phyloP scores from a whole-genome alignment of 1,140 invertebrate genomes.

The Proctacanthus coquilletti region DNA sequence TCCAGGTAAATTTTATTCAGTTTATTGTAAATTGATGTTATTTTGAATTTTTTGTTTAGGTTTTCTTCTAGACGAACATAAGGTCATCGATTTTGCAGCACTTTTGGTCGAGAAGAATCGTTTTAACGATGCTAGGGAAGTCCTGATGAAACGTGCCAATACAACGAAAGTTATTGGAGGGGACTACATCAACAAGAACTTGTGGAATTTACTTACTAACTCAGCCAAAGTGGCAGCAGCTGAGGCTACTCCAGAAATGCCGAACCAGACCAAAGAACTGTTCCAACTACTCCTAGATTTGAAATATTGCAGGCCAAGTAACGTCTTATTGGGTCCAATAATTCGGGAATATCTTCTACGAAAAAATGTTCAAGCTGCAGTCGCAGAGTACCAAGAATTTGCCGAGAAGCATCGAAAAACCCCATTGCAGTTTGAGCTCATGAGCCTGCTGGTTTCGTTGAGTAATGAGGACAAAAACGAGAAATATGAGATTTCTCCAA shows the following conservation, averaged over 20 bases:
- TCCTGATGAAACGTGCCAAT: conserved; percentile 18
- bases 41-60: conserved; percentile 9
- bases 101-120: conserved; percentile 28
- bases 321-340: conserved; percentile 31
- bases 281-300: conserved; percentile 23
- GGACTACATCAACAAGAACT: conserved; percentile 21
- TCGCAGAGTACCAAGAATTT: conserved; percentile 24
- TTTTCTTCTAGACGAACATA: conserved; percentile 34
- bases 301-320: conserved; percentile 30
- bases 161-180: conserved; percentile 14
- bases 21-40: too few species aligned
- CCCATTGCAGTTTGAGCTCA: conserved; percentile 34
- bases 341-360: conserved; percentile 30
- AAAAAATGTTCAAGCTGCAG: conserved; percentile 25
- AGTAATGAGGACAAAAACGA: conserved; percentile 14
- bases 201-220: conserved; percentile 30
- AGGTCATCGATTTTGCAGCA: conserved; percentile 33
- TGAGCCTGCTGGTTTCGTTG: conserved; percentile 26
- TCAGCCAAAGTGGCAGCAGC: conserved; percentile 15
- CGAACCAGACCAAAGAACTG: conserved; percentile 14
- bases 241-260: conserved; percentile 10
- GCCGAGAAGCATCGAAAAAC: conserved; percentile 25
- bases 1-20: conserved; percentile 13
- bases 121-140: conserved; percentile 26
- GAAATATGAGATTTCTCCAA: conserved; percentile 7